Conservation (phyloP, 2,113 vertebrate species). For the Sorex fumeus region DNA sequence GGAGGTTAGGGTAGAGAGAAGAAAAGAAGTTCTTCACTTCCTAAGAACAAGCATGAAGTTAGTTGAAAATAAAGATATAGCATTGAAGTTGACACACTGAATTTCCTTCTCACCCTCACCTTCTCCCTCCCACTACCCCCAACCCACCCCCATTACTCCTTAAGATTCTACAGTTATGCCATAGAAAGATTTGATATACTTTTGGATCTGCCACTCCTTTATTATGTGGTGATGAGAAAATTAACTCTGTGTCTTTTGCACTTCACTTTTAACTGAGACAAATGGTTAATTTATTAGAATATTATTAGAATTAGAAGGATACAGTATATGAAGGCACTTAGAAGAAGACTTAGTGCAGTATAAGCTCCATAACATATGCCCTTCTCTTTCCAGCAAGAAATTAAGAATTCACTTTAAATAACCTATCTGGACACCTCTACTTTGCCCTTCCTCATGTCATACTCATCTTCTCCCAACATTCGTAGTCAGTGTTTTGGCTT, state of each 20-base stretch:
- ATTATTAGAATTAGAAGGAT: not conserved
- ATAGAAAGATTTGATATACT: conserved; percentile 52
- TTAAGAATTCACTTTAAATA: not conserved
- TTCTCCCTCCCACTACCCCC: too few relatives aligned
- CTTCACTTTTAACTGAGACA: not conserved
- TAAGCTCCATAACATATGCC: not conserved
- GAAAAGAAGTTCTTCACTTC: not conserved
- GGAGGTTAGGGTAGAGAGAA: not conserved
- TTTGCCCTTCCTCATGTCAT: not conserved
- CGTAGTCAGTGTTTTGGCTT: not conserved
- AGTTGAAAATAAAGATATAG: conserved; percentile 28
- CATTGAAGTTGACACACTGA: not conserved
- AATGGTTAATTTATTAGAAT: conserved; percentile 5
- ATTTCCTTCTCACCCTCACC: too few relatives aligned
- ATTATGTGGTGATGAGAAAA: conserved; percentile 45
- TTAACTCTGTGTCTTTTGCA: conserved; percentile 7
- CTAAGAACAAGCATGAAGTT: not conserved
- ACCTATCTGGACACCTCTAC: not conserved
- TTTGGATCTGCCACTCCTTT: conserved; percentile 52
- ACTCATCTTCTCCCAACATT: not conserved
- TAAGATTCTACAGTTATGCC: not conserved
- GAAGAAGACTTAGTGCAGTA: not conserved
- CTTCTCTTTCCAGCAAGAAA: conserved; percentile 21
- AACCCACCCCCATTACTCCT: not conserved
- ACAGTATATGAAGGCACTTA: not conserved